Evolutionary conservation across 2,113 vertebrate genomes (phyloP).

Genomic region (Chaetodon trifascialis): DNA sequence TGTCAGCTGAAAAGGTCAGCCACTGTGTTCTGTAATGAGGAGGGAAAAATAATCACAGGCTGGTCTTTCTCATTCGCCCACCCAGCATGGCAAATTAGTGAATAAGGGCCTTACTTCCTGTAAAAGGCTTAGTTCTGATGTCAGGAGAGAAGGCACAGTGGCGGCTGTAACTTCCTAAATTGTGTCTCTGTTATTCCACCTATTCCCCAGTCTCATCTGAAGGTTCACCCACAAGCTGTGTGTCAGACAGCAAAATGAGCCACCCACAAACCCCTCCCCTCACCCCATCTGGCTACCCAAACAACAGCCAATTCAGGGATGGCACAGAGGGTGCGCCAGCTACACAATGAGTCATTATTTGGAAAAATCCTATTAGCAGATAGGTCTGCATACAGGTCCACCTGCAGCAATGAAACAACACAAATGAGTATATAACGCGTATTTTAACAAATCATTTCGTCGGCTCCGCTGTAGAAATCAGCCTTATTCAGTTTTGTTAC

Average conservation of each 20-base stretch:
- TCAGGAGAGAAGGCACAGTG: conserved; percentile 21
- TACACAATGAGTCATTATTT: conserved; percentile 56
- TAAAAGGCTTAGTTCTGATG: conserved; percentile 37
- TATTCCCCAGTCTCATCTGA: conserved; percentile 64
- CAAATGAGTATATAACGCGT: conserved; percentile 21
- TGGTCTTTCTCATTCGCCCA: conserved; percentile 21
- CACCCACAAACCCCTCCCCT: conserved; percentile 30
- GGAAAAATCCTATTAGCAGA: conserved; percentile 33
- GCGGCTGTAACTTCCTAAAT: conserved; percentile 47
- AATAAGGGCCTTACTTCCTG: conserved; percentile 30
- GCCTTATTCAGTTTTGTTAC: background rate
- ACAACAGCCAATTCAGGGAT: conserved; percentile 57
- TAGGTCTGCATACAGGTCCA: conserved; percentile 14
- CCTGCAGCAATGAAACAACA: conserved; percentile 12
- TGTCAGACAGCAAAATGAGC: conserved; percentile 67
- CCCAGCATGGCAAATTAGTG: conserved; percentile 34
- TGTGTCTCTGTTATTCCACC: conserved; percentile 63
- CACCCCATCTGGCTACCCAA: conserved; percentile 60
- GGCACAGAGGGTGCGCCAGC: conserved; percentile 38
- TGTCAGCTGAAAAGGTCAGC: conserved; percentile 56
- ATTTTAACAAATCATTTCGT: conserved; percentile 1
- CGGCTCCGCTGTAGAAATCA: background rate
- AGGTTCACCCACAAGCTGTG: conserved; percentile 65
- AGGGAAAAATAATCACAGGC: conserved; percentile 46
- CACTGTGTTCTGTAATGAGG: conserved; percentile 53